Evolutionary conservation across 1,140 invertebrate genomes (phyloP).

Genomic region (Sarcophaga bullata): DNA sequence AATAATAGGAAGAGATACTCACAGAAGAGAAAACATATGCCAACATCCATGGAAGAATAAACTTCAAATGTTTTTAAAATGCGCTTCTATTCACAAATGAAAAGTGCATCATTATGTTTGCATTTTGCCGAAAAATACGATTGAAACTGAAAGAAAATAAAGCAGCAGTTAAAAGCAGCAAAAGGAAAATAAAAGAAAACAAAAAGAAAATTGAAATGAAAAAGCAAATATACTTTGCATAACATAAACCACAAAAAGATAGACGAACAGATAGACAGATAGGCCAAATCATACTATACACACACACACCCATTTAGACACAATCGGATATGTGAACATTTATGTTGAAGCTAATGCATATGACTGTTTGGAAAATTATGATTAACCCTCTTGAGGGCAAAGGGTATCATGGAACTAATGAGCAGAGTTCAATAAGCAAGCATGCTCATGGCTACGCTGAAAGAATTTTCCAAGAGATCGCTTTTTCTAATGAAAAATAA

Average conservation of each 20-base stretch:
- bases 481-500: no score
- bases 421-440: no score
- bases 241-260: not conserved
- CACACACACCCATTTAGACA: not conserved
- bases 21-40: not conserved
- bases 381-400: no score
- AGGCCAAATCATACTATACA: not conserved
- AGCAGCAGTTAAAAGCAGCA: no score
- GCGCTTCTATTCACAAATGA: not conserved
- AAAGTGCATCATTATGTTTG: constrained; percentile 3
- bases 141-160: no score
- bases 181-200: not conserved
- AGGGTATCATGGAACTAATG: no score
- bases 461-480: no score
- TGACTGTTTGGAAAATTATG: no score
- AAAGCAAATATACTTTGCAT: constrained; percentile 9
- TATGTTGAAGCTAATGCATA: not conserved
- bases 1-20: not conserved
- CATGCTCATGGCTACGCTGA: no score
- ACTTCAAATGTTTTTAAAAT: not conserved
- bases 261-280: not conserved
- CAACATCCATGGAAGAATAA: constrained; percentile 4
- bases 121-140: no score
- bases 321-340: not conserved
- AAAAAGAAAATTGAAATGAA: not conserved